Base-by-base conservation (phyloP, 2,888 invertebrate genomes). In the Uloborus plumipes region DNA sequence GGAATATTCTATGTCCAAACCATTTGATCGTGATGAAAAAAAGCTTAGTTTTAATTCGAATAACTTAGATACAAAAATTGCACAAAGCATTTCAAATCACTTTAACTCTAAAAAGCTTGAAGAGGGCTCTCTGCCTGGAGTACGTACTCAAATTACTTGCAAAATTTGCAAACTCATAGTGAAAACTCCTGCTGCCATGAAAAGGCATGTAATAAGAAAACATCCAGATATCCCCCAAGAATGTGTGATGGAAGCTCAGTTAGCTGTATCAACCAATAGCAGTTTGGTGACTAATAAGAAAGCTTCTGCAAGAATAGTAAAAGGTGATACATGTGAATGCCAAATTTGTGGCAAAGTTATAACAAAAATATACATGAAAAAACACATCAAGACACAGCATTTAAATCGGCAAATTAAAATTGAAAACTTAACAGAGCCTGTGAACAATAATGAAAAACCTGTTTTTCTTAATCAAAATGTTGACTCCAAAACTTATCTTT, bases 401-500 rank as follows among this genome's bases (percentile, higher is more conserved):
- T 11, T 9, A 22, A 71, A 58, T 31, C n/a, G 18, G 18, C 39
- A 39, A 9, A 15, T 31, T n/a, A 15, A 69, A 47, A 39, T 61
- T 55, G 55, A 20, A 9, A 64, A 18, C 39, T 62, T 22, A 31
- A 55, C 71, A 31, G 62, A 62, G 2, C 0, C 62, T 31, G 26
- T 3, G 1, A 62, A n/a, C n/a, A 15, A 16, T 62, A 14, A 26
- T 14, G 2, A 26, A 26, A 7, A 61, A 53, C 47, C 69, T 15
- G 7, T 66, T n/a, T 39, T 66, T n/a, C 59, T 67, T 4, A 50
- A 79, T 13, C 72, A 79, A 26, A 67, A 79, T 39, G 22, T 73
- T 22, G 62, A 72, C 58, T 71, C 78, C 15, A 78, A 50, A 18
- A 71, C 73, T 61, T 73, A 67, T 53, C 61, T 73, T 20, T 79